Base-by-base conservation (phyloP, 2,113 vertebrate species). In the Tringa solitaria region DNA sequence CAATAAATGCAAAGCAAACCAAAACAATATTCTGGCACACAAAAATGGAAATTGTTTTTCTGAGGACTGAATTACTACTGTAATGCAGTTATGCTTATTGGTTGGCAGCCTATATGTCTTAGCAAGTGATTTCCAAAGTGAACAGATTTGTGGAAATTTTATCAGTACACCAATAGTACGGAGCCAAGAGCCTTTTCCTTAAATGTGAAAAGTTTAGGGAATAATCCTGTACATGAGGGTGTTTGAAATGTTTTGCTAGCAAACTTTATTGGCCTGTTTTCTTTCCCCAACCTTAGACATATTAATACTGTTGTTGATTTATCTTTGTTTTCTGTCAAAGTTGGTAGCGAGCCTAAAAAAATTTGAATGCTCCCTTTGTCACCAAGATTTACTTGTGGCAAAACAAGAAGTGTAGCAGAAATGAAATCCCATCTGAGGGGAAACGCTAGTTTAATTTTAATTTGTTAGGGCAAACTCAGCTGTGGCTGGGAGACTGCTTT, bases 271-370 rank as follows among this genome's bases (percentile, higher is more conserved):
- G 77, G n/a, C 26, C 10, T 57, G 37, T 89, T 74, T 85, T 88
- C 82, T 78, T 87, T 84, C 84, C 54, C 21, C 26, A 93, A 1
- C 28, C 64, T 86, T 75, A 35, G 75, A 87, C 93, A 21, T 41
- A 21, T 68, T 64, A 80, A 89, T 79, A 13, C 26, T 65, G 65
- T 50, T 61, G 76, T 75, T 96, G 95, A 95, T 96, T 96, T 94
- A 96, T 95, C 83, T 86, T 92, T 91, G 90, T 94, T 95, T 94
- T 90, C 87, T 95, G 96, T 95, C 88, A 79, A 90, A 97, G 72
- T 86, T 95, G 95, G 96, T 94, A 72, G n/a, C 0, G 7, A 92
- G 90, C 96, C 96, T 95, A 96, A 93, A 88, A 61, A 95, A 97
- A 93, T 76, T 9, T 18, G 4, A 95, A 12, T 0, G 0, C 12